phyloP scores from a whole-genome alignment of 2,113 vertebrate genomes.

The Setophaga petechia region DNA sequence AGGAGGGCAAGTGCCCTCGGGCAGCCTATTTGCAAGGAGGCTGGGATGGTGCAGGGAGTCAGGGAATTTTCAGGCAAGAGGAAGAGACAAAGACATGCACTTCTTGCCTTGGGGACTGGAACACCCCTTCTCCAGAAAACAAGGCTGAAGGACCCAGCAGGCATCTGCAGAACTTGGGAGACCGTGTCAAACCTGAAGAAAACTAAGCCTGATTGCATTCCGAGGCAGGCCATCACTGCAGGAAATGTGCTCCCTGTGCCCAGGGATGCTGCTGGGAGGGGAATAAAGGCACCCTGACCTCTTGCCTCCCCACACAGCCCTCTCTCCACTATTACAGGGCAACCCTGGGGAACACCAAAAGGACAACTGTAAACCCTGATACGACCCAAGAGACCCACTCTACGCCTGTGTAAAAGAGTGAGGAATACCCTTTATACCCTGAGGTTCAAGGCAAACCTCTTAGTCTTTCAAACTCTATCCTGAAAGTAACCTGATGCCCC shows the following conservation, averaged over 20 bases:
- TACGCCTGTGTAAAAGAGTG: neutral
- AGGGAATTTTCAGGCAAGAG: neutral
- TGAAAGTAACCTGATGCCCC: neutral
- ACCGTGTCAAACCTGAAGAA: neutral
- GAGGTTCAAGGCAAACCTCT: neutral
- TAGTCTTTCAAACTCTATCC: neutral
- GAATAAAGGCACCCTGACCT: neutral
- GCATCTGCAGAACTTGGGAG: neutral
- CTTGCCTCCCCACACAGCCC: neutral
- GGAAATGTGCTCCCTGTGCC: neutral
- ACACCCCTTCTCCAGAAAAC: neutral
- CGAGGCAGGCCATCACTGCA: accelerated
- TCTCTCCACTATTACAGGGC: neutral
- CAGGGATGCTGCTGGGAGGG: neutral
- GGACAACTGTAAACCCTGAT: neutral
- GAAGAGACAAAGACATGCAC: neutral
- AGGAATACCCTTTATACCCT: neutral
- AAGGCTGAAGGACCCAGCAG: neutral
- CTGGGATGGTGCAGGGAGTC: neutral
- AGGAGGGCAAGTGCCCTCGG: accelerated
- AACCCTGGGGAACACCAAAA: neutral
- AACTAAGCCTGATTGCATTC: neutral
- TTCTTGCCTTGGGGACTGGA: neutral
- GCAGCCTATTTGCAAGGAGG: neutral
- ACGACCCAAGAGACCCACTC: neutral